phyloP scores from a whole-genome alignment of 2,797 vertebrate genomes.

The Spinus olivaceus region DNA sequence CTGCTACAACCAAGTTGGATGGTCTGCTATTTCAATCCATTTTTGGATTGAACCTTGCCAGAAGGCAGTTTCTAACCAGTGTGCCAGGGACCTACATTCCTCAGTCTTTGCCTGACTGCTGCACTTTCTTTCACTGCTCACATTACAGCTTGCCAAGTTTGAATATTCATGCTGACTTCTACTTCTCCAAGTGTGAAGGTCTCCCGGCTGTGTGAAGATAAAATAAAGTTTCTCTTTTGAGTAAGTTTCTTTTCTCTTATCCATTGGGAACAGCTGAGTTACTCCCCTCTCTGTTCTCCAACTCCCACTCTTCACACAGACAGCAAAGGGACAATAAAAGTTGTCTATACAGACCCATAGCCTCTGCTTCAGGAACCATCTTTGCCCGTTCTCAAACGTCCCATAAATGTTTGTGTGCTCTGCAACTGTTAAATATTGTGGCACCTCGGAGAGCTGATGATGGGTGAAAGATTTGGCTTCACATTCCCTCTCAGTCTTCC shows the following conservation, averaged over 20 bases:
- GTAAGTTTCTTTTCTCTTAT: background rate
- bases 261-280: background rate
- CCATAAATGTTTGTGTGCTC: background rate
- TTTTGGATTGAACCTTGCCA: background rate
- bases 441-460: background rate
- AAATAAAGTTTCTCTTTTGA: background rate
- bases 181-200: background rate
- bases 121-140: slow-evolving; percentile 17
- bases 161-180: background rate
- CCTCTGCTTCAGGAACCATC: background rate
- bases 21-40: slow-evolving; percentile 37
- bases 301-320: background rate
- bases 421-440: background rate
- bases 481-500: background rate
- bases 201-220: background rate
- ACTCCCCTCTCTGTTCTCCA: background rate
- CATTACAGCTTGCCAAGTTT: background rate
- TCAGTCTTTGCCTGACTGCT: slow-evolving; percentile 4
- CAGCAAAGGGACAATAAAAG: background rate
- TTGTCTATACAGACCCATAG: background rate
- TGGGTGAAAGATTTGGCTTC: background rate
- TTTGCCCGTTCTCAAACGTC: background rate
- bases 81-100: slow-evolving; percentile 25
- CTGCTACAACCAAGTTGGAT: background rate
- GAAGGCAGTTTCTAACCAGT: slow-evolving; percentile 7